Evolutionary conservation across 2,113 vertebrate genomes (phyloP).

Genomic region (Pholis gunnellus): DNA sequence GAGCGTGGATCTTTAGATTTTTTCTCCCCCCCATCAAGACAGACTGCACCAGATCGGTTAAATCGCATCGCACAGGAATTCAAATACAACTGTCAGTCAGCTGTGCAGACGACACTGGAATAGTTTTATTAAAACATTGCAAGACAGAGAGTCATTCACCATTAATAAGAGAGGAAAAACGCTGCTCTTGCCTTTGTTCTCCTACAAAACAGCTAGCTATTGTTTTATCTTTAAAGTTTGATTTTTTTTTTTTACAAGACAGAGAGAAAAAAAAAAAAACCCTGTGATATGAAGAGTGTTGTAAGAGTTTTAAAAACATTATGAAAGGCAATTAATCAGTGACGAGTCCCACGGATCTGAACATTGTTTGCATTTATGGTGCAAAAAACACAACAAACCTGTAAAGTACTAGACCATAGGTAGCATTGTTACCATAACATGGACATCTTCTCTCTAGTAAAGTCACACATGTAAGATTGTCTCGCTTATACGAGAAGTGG

Average conservation of each 20-base stretch:
- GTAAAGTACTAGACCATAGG: slow-evolving; percentile 73
- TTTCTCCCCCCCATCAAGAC: background rate
- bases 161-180: slow-evolving; percentile 77
- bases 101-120: slow-evolving; percentile 66
- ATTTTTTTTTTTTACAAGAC: slow-evolving; percentile 75
- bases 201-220: slow-evolving; percentile 80
- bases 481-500: slow-evolving; percentile 80
- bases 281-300: slow-evolving; percentile 71
- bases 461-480: slow-evolving; percentile 79
- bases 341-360: slow-evolving; percentile 70
- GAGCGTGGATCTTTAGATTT: background rate
- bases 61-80: slow-evolving; percentile 47
- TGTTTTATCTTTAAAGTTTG: slow-evolving; percentile 70
- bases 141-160: slow-evolving; percentile 83
- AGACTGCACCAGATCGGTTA: background rate
- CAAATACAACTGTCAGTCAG: slow-evolving; percentile 56
- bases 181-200: slow-evolving; percentile 69
- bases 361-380: slow-evolving; percentile 62
- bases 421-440: slow-evolving; percentile 73
- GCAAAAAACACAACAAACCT: slow-evolving; percentile 38
- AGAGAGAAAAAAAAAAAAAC: slow-evolving; percentile 56
- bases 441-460: slow-evolving; percentile 62
- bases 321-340: slow-evolving; percentile 80
- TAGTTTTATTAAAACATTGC: slow-evolving; percentile 77
- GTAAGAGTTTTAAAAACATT: slow-evolving; percentile 79